Conservation (phyloP, 2,113 vertebrate genomes). For the Platanista minor region DNA sequence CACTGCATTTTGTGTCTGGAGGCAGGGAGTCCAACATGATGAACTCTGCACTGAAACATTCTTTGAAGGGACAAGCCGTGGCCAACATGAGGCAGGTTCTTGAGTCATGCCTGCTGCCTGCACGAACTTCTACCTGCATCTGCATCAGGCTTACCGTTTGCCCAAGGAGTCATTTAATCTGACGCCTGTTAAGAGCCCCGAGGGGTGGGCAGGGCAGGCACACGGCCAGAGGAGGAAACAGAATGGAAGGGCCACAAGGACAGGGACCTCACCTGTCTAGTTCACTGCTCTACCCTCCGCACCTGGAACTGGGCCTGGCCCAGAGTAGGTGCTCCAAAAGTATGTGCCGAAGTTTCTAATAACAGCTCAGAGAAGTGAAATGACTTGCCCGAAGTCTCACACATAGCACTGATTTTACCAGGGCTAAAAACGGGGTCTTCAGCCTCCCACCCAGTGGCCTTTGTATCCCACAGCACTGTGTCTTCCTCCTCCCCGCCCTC, state of each 20-base stretch:
- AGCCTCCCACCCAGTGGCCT: neutral
- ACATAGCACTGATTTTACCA: neutral
- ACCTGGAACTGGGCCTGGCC: neutral
- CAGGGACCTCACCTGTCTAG: neutral
- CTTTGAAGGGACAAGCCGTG: neutral
- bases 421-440: neutral
- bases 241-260: neutral
- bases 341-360: neutral
- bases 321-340: neutral
- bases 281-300: neutral
- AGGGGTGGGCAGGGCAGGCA: neutral
- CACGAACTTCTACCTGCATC: neutral
- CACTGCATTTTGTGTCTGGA: neutral
- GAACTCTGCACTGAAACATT: neutral
- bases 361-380: neutral
- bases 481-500: fast-evolving
- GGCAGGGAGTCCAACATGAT: neutral
- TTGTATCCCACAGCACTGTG: neutral
- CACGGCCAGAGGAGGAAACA: neutral
- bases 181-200: neutral
- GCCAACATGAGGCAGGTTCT: neutral
- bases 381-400: neutral
- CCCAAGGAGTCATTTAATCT: neutral
- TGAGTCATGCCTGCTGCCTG: constrained; percentile 25
- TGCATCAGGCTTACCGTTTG: neutral